Conservation (phyloP, 2,888 invertebrate species). For the Cephus sareptanus region DNA sequence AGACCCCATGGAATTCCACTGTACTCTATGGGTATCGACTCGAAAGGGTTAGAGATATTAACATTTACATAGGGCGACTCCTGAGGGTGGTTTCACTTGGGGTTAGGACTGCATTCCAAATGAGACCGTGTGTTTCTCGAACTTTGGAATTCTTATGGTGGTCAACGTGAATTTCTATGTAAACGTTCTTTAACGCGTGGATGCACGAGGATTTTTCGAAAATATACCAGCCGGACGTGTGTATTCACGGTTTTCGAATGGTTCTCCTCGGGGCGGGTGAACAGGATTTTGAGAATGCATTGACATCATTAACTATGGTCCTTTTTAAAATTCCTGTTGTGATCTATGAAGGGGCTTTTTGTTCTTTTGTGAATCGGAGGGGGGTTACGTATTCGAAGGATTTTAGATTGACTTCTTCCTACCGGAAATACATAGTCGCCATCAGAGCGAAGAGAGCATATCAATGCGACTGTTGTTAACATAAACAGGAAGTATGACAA, state of each 20-base stretch:
- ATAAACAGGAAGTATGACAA: not conserved
- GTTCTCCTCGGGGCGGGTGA: not conserved
- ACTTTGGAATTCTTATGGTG: conserved; percentile 1
- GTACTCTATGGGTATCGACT: not conserved
- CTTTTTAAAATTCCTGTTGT: conserved; percentile 29
- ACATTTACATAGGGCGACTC: not conserved
- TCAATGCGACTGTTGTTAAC: not conserved
- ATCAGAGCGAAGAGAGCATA: not conserved
- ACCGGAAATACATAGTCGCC: conserved; percentile 10
- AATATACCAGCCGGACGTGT: conserved; percentile 11
- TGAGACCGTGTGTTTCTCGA: not conserved
- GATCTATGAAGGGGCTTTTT: conserved; percentile 7
- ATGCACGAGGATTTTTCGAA: conserved; percentile 10
- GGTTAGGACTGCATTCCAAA: conserved; percentile 11
- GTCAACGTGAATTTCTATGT: conserved; percentile 16
- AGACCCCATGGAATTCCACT: not conserved
- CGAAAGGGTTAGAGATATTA: not conserved
- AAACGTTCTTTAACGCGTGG: conserved; percentile 16
- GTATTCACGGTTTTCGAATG: not conserved
- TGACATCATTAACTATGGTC: conserved; percentile 29
- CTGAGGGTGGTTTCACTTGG: not conserved
- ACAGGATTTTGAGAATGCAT: conserved; percentile 22
- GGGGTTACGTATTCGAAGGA: not conserved
- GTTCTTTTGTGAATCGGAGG: not conserved
- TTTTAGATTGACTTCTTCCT: conserved; percentile 8